These are phyloP conservation scores for Brachionus rotundiformis DNA, from an alignment of 1,140 invertebrate genomes.

Conservation along the genomic window DNA sequence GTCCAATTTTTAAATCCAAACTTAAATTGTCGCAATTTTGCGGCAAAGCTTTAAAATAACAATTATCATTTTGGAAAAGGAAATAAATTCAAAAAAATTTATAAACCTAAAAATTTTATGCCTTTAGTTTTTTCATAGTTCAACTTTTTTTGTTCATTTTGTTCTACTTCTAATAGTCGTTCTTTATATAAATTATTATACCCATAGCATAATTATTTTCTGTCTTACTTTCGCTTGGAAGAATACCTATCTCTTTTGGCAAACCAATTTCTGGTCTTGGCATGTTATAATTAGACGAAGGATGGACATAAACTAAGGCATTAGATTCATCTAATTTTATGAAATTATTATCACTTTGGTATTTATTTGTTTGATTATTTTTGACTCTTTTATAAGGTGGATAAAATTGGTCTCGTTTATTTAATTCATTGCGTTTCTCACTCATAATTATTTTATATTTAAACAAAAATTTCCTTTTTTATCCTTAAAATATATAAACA, in stretches of 20 bases:
- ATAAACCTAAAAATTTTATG: slow-evolving; percentile 46
- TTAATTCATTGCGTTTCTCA: not conserved
- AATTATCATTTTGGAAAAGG: no score
- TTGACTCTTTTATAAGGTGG: not conserved
- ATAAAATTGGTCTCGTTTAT: not conserved
- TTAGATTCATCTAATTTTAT: not conserved
- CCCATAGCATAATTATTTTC: no score
- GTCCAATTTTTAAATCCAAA: slow-evolving; percentile 24
- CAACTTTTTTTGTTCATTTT: not conserved
- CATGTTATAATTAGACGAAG: not conserved
- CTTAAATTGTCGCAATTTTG: not conserved
- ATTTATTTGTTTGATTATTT: not conserved
- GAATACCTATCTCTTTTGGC: slow-evolving; percentile 4
- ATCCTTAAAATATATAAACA: no score
- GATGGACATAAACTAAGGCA: slow-evolving; percentile 33
- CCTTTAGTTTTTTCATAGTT: slow-evolving; percentile 18
- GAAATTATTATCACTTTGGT: not conserved
- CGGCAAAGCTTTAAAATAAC: not conserved
- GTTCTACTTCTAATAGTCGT: slow-evolving; percentile 1
- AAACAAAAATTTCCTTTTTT: no score
- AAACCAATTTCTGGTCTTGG: not conserved
- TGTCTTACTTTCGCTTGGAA: slow-evolving; percentile 18
- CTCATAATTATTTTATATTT: no score
- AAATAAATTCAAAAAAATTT: no score
- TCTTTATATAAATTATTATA: slow-evolving; percentile 1